Base-by-base conservation (phyloP, 1,140 invertebrate genomes). In the Nephotettix cincticeps region DNA sequence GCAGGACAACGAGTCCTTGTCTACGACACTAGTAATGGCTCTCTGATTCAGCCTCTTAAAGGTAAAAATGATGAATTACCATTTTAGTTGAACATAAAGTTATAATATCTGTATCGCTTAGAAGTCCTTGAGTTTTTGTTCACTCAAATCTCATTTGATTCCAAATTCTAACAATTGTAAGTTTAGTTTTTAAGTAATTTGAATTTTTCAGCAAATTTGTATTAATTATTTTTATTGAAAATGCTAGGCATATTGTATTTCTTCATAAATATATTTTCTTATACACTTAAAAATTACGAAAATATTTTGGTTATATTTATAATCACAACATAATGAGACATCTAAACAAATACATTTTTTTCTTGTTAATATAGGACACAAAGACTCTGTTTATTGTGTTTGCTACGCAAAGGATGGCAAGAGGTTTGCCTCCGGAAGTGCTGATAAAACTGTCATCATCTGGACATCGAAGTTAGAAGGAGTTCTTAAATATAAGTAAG, bases 381-480 rank as follows among this genome's bases (percentile, higher is more conserved):
- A 98, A 83, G 96, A 98, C 72, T 89, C 88, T 54, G 96, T 99
- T 0, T 94, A 98, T 81, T 93, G 94, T 79, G 91, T 99, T 0
- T 89, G 89, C 32, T 99, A 98, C 83, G 91, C 96, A 1, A 90
- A 86, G 76, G 97, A 99, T 89, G 97, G 97, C 0, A 96, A 97
- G 80, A 89, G 93, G 76, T 99, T 99, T 88, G 97, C 98, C 1
- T 98, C 96, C 65, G 98, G 98, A 17, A 92, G 95, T 77, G 92
- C 94, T 4, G 98, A 99, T 81, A 99, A 98, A 85, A 92, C 92
- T 83, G 97, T 99, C 51, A 99, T 99, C 69, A 96, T 99, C 74
- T 99, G 98, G 98, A 97, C 93, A 17, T 91, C 90, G 40, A 97
- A 98, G 83, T 85, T 99, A 72, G 97, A 99, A 86, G 97, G 96